Base-by-base conservation (phyloP, 1,140 invertebrate species). In the Nasonia vitripennis region DNA sequence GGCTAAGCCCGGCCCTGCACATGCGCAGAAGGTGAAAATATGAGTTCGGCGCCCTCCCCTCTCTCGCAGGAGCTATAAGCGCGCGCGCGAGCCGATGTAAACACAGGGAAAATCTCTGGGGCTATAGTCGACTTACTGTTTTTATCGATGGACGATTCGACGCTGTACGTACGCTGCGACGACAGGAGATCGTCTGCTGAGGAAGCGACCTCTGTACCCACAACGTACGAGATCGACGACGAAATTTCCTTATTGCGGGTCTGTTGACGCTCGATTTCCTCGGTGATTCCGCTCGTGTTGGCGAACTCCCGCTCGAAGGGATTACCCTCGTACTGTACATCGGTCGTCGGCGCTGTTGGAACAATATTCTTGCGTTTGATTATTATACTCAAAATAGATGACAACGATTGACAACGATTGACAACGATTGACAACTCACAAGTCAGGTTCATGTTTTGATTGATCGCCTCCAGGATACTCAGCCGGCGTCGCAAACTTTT, bases 391-490 rank as follows among this genome's bases (percentile, higher is more conserved):
- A 37, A 37, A 37, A 37, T 37, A 37, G 34, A 37, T 37, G 34
- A 37, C 5, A 37, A 37, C 34, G 34, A 37, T 45, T 45, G 41
- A 0, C 41, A 45, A 79, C 68, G n/a, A n/a, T n/a, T 37, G 34
- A 37, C 5, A 37, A 37, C 34, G 34, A 37, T 45, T 45, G 41
- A 0, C 41, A 45, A 79, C 68, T 85, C 45, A 85, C 83, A 6
- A 3, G 27, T 45, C 62, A 80, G 45, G 4, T 31, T 45, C 3
- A 37, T 37, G 17, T 48, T 74, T 48, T 80, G 74, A 27, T 81
- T 31, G 9, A 85, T 81, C 20, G 84, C 84, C 14, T 75, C 51
- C 55, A 85, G 75, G 27, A 85, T 85, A 11, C 78, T 85, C 20
- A 77, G n/a, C 14, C 78, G 68, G 31, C 84, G 74, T 14, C 78